Percentiles rank a stretch among this genome's conserved stretches.
Evolutionary conservation across 2,888 invertebrate species (phyloP).

Genomic region (Lutraria lutraria): DNA sequence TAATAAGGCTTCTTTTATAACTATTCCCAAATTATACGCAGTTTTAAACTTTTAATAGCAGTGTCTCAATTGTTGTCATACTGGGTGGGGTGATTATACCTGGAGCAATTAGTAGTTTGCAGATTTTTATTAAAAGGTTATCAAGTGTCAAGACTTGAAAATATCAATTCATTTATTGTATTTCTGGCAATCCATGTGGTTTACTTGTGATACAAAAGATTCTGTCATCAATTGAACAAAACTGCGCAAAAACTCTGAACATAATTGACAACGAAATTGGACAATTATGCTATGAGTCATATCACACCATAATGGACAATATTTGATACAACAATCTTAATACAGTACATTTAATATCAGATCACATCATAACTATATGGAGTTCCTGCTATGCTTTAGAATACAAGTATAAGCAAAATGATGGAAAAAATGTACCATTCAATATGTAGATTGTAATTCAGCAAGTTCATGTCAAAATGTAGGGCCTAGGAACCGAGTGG

Average conservation of each 20-base stretch:
- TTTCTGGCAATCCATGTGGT: not conserved
- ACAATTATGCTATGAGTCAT: constrained; percentile 3
- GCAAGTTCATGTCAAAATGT: too few relatives aligned
- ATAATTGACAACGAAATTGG: not conserved
- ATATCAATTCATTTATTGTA: constrained; percentile 20
- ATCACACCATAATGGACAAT: not conserved
- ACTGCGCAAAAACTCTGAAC: not conserved
- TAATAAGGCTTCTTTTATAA: not conserved
- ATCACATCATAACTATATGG: not conserved
- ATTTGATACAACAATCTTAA: not conserved
- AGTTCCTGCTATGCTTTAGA: too few relatives aligned
- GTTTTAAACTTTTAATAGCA: not conserved
- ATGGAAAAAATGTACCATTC: too few relatives aligned
- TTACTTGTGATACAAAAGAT: not conserved
- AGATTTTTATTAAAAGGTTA: constrained; percentile 21
- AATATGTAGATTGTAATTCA: too few relatives aligned
- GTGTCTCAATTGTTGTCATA: not conserved
- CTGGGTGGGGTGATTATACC: constrained; percentile 3
- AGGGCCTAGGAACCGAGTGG: too few relatives aligned
- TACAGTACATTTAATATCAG: not conserved
- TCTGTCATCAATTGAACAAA: not conserved
- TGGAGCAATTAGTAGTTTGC: constrained; percentile 1
- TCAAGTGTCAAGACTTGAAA: not conserved
- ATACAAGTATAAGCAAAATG: too few relatives aligned
- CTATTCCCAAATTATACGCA: constrained; percentile 1